Evolutionary conservation across 2,888 invertebrate species (phyloP).

Genomic region (Thera obeliscata): DNA sequence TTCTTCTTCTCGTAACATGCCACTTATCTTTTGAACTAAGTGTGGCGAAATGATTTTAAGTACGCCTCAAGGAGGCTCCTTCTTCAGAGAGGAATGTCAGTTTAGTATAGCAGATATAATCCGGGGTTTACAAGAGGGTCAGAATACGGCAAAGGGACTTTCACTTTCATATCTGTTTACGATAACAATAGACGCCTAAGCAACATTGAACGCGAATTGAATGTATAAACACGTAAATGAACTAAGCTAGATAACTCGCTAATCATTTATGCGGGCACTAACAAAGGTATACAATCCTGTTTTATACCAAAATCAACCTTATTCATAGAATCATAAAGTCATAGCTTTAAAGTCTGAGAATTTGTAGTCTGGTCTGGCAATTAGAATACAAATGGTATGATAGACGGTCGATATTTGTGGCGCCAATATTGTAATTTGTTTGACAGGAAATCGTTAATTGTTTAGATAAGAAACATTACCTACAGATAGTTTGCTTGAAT

Average conservation of each 20-base stretch:
- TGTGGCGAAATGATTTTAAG: too few relatives aligned
- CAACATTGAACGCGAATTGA: conserved; percentile 32
- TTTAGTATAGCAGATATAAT: too few relatives aligned
- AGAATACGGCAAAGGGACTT: not conserved
- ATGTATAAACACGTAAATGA: conserved; percentile 47
- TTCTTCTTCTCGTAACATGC: too few relatives aligned
- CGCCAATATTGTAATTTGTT: conserved; percentile 30
- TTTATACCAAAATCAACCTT: conserved; percentile 17
- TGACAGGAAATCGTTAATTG: conserved; percentile 18
- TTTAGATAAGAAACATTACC: conserved; percentile 16
- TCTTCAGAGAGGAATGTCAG: too few relatives aligned
- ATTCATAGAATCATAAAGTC: not conserved
- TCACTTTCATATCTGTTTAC: not conserved
- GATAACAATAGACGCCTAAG: not conserved
- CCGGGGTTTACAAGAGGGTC: not conserved
- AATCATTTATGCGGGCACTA: conserved; percentile 34
- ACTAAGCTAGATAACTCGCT: conserved; percentile 44
- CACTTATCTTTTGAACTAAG: too few relatives aligned
- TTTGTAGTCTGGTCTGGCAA: conserved; percentile 8
- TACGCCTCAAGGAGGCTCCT: too few relatives aligned
- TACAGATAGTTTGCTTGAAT: not conserved
- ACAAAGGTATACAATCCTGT: conserved; percentile 1
- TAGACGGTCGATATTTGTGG: conserved; percentile 20
- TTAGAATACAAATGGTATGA: conserved; percentile 33
- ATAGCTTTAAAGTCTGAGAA: not conserved